Base-by-base conservation (phyloP, 2,888 invertebrate species). In the Mythimna lalbum region DNA sequence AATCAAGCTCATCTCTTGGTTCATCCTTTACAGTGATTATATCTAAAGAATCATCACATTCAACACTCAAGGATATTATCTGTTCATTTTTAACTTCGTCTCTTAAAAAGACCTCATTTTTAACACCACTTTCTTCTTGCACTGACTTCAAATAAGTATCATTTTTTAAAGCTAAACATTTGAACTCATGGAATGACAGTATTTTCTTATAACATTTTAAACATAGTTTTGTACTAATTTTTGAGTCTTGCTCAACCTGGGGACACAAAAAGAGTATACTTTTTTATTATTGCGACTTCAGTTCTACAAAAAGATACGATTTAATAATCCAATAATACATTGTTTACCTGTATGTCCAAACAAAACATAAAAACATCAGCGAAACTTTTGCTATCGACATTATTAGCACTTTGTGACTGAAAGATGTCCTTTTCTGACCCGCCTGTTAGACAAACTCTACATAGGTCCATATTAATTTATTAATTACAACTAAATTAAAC, bases 281-380 rank as follows among this genome's bases (percentile, higher is more conserved):
- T 4, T 61, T 62, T 10, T 43, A 63, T 33, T 56, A 36, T 17
- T 5, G 10, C 49, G n/a, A n/a, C 4, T 31, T 27, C 9, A 47
- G 56, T 27, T 36, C 1, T 3, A 66, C 1, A 59, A 62, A 7
- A 12, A 9, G 7, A 14, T 12, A 49, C 9, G 1, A 19, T 39
- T 5, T 47, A 67, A 0, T 50, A 12, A 17, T 49, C 9, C 61
- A 69, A 43, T 1, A 56, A 62, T n/a, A 23, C n/a, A 50, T 52
- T 85, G 81, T 82, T 88, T 89, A 93, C 94, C 90, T 91, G 80
- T 77, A 93, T 91, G 81, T 90, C 89, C 74, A 95, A 86, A 80
- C 94, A 94, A 89, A 92, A 94, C 81, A 87, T 72, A 67, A 93
- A 85, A 56, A 93, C 88, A 33, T 93, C 90, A 43, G 76, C 62